These are phyloP conservation scores for Indicator indicator DNA, from an alignment of 2,113 vertebrate species.

Conservation along the genomic window DNA sequence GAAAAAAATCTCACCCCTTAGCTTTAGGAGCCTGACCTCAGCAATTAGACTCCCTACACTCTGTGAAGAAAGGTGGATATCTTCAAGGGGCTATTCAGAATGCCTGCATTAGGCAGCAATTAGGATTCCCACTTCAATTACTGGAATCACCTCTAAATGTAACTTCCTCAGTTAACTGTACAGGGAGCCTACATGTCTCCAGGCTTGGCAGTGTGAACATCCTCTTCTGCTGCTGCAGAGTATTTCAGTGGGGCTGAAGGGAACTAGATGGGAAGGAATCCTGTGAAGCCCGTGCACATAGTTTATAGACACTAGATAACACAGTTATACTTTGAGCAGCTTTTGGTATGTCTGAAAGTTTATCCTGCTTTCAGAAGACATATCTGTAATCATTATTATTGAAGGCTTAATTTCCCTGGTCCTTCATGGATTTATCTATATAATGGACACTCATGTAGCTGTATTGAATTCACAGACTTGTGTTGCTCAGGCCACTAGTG, in stretches of 20 bases:
- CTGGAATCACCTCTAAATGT: background rate
- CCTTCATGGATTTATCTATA: background rate
- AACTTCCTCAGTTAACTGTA: background rate
- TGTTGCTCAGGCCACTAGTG: background rate
- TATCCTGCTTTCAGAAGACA: background rate
- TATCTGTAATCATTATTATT: background rate
- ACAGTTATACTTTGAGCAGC: background rate
- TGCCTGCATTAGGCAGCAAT: background rate
- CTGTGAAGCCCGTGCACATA: background rate
- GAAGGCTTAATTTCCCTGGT: background rate
- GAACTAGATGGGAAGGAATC: background rate
- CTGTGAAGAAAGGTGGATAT: background rate
- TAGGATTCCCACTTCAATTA: background rate
- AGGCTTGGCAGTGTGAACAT: background rate
- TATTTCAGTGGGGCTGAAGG: background rate
- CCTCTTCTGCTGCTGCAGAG: background rate
- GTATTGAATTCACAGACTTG: background rate
- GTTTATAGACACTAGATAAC: background rate
- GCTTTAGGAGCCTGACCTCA: conserved; percentile 6
- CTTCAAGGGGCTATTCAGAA: background rate
- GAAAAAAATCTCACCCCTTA: background rate
- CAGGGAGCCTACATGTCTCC: background rate
- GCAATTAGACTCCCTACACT: background rate
- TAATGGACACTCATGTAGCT: background rate
- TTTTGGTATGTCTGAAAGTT: background rate